Evolutionary conservation across 1,140 invertebrate species (phyloP), one percentile per base, ranked within the genome.

Genomic region (Sycophila sp.): DNA sequence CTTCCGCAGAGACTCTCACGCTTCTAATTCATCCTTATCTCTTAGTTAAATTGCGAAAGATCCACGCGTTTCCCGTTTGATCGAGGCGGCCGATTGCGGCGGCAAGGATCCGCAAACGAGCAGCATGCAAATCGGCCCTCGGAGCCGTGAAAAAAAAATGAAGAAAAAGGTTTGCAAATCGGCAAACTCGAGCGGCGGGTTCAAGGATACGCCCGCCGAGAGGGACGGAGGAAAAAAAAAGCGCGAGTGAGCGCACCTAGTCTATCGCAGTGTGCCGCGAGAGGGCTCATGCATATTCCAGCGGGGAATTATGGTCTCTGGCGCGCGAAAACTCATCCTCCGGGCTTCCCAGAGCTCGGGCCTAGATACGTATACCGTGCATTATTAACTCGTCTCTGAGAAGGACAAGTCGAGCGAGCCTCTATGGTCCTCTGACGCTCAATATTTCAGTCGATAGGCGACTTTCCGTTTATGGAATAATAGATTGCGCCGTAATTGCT

Each of bases 211-310:
- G n/a, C n/a, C n/a, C n/a, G 26, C 24, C 49, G 24, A 8, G 26
- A 30, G 28, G 49, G 26, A 26, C 24, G 11, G n/a, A 7, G 7
- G 4, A 13, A 30, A 53, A 53, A 30, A 53, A 53, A 4, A 7
- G 17, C 45, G 45, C 45, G 10, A 8, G n/a, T 8, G 19, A 51
- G 22, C 47, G 19, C 11, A 22, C 28, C 24, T 26, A 7, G 15
- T 53, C 24, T 8, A 53, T 22, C 49, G 24, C 26, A 26, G 7
- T 11, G 11, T n/a, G 2, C 24, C 24, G 15, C 6, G n/a, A n/a
- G n/a, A n/a, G n/a, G n/a, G n/a, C 26, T 30, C 49, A 53, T 53
- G 49, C 24, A 53, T 53, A 53, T 53, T 53, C 49, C 49, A 26
- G 3, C 13, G 49, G 49, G 11, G 24, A 53, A 53, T 53, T 53